Evolutionary conservation across 2,797 vertebrate species (phyloP), one percentile per base, ranked within the genome.

Genomic region (Pseudomugil tenellus): DNA sequence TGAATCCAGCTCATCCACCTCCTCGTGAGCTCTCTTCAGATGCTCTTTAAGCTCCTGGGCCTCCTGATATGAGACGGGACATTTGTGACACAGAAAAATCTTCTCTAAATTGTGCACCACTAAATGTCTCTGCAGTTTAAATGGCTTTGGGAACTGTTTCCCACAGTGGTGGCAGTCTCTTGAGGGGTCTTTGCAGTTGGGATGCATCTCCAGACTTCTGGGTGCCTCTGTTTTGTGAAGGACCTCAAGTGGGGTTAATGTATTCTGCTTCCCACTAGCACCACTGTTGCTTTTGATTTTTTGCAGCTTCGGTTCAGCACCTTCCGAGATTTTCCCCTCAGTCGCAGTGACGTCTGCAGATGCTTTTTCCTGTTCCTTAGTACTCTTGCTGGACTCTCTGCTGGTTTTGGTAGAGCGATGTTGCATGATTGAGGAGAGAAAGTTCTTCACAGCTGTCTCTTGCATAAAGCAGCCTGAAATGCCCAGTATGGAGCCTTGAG

Each of bases 81-180:
- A 99, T 85, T 89, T 95, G 81, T 96, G 95, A 84, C 98, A 99
- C 83, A 99, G 79, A 85, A 96, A 99, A 56, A 98, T 96, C 89
- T 97, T 98, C 84, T 98, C 96, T 28, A 98, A 86, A 84, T 97
- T 99, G 92, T 99, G 98, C 70, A 99, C 98, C 2, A 98, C 97
- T 29, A 99, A 91, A 84, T 99, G 98, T 60, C 98, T 94, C 84
- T 99, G 98, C 43, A 99, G 96, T 86, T 99, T 99, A 83, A 99
- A 99, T 9, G 98, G 98, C 60, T 99, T 99, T 59, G 98, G 98
- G 87, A 99, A 99, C 73, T 96, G 96, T 62, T 99, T 99, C 43
- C 97, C 98, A 0, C 98, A 99, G 90, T 99, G 98, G 72, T 99
- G 98, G 80, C 98, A 99, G 85, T 99, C 98, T 65, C 98, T 94